Evolutionary conservation across 2,888 invertebrate genomes (phyloP).

Genomic region (Erpobdella octoculata): DNA sequence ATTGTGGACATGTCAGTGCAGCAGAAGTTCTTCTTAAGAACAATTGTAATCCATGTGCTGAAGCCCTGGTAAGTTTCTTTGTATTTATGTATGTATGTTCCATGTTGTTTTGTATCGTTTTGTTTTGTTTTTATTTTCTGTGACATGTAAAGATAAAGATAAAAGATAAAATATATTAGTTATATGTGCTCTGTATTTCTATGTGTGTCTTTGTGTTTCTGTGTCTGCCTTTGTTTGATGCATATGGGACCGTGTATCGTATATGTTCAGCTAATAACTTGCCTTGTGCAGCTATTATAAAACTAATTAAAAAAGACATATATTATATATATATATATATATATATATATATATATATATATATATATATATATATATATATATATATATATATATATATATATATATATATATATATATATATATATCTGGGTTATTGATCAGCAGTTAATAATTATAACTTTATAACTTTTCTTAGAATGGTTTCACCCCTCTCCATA

Average conservation of each 20-base stretch:
- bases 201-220: no score
- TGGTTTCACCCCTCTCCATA: slow-evolving; percentile 21
- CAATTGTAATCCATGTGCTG: slow-evolving; percentile 18
- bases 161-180: not conserved
- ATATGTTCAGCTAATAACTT: no score
- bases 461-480: slow-evolving; percentile 1
- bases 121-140: not conserved
- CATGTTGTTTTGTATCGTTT: not conserved
- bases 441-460: not conserved
- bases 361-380: not conserved
- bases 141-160: not conserved
- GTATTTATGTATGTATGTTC: not conserved
- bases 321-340: no score
- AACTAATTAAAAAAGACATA: no score
- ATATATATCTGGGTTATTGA: no score
- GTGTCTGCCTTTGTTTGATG: no score
- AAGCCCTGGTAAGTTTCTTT: slow-evolving; percentile 24
- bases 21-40: slow-evolving; percentile 4
- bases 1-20: slow-evolving; percentile 14
- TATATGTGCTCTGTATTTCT: no score
- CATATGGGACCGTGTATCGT: no score
- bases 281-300: no score
- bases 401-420: not conserved
- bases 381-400: not conserved
- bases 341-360: no score